Base-by-base conservation (phyloP, 2,797 vertebrate genomes). In the Kryptopterus vitreolus region DNA sequence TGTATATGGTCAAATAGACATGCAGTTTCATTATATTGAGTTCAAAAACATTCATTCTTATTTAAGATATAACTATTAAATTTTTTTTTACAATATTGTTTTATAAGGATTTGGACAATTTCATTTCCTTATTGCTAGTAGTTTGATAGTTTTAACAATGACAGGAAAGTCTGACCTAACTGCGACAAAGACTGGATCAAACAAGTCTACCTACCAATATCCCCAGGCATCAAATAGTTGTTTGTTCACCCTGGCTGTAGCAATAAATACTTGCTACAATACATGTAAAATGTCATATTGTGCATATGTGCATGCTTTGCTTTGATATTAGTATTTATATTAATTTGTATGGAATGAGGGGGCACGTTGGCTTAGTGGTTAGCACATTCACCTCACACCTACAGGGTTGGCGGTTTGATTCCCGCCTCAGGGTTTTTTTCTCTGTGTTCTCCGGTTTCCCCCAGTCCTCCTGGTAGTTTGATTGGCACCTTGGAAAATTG, bases 141-240 rank as follows among this genome's bases (percentile, higher is more conserved):
- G 88, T 88, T 89, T 89, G 90, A 77, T 69, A 52, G 63, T 50
- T 57, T 68, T 68, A 86, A 93, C 92, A 94, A 93, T 93, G 85
- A 83, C 89, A 91, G 93, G 92, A 93, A 93, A 83, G 79, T 87
- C 63, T 87, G 89, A 91, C 8, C 24, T 50, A 50, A 50, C 0
- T n/a, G 4, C 16, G 24, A 50, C 7, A 50, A 50, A 69, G n/a
- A 29, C 66, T 50, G 38, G 13, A 29, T 69, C 3, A 11, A 31
- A 9, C 66, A n/a, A 68, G 65, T 18, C n/a, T 68, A 68, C n/a
- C n/a, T 68, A 46, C n/a, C 26, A 68, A 48, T 46, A 26, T 26
- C 24, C 15, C 66, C 13, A 3, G 22, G 13, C 65, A 26, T 24
- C 15, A 18, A 26, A 38, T 59, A 0, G 26, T 26, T 6, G 12